A percentile compares a stretch with the other conserved stretches of the same genome.
These are phyloP conservation scores for Anolis carolinensis DNA, from an alignment of 2,113 vertebrate genomes.

Conservation along the genomic window DNA sequence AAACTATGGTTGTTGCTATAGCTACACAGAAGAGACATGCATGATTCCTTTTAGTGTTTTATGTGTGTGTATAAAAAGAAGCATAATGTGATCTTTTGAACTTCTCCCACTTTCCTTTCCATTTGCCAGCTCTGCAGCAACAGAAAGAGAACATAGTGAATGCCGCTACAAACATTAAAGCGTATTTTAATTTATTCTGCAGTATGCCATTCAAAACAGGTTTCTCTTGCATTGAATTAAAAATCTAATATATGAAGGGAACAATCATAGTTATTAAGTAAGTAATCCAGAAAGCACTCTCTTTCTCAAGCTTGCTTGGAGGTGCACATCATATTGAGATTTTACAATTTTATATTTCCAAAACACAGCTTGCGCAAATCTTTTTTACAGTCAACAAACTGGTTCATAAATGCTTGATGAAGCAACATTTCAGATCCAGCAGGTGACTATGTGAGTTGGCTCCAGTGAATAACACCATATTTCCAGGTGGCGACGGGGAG, in stretches of 20 bases:
- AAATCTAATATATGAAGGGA: slow-evolving; percentile 1
- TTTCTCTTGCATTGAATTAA: neutral
- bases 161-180: neutral
- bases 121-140: neutral
- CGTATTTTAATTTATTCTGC: neutral
- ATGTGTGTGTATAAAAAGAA: neutral
- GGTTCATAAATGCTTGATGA: neutral
- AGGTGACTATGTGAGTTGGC: neutral
- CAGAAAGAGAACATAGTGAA: neutral
- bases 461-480: neutral
- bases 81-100: neutral
- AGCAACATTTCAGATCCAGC: neutral
- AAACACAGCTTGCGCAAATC: neutral
- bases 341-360: neutral
- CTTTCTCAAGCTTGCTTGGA: neutral
- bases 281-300: neutral
- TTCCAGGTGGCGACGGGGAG: too few species aligned
- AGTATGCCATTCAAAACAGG: slow-evolving; percentile 16
- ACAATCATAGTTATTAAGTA: neutral
- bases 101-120: neutral
- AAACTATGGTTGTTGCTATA: slow-evolving; percentile 11
- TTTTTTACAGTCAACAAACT: neutral
- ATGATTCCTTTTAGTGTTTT: neutral
- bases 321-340: neutral
- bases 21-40: neutral